These are phyloP conservation scores for Eleutherodactylus coqui DNA, from an alignment of 2,797 vertebrate genomes.

Conservation along the genomic window DNA sequence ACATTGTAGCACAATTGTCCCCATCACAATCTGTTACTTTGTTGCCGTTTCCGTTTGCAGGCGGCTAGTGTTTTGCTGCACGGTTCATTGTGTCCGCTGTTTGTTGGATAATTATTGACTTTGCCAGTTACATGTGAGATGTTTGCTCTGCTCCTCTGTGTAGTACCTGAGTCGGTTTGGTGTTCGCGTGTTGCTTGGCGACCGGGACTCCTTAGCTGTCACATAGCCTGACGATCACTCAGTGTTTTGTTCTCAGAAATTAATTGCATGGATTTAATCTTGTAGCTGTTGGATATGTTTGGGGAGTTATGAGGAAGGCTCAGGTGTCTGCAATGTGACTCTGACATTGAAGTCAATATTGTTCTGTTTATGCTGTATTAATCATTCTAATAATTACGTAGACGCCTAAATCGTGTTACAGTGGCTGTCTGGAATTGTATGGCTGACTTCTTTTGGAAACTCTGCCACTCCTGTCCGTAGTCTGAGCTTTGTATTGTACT, in stretches of 20 bases:
- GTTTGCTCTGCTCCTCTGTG: conserved; percentile 23
- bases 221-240: neutral
- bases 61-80: neutral
- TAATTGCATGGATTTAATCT: conserved; percentile 15
- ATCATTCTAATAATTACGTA: too few species aligned
- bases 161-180: conserved; percentile 1
- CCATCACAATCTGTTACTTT: neutral
- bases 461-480: too few species aligned
- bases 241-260: conserved; percentile 39
- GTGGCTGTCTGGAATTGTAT: too few species aligned
- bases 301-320: conserved; percentile 1
- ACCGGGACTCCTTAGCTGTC: neutral
- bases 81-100: neutral
- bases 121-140: conserved; percentile 16
- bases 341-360: neutral
- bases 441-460: too few species aligned
- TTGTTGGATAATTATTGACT: conserved; percentile 51
- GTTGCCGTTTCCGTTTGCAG: neutral
- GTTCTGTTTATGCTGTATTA: neutral
- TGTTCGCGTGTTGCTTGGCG: conserved; percentile 15
- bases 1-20: neutral
- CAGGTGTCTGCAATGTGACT: neutral
- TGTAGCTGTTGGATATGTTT: neutral
- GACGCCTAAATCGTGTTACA: neutral
- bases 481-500: too few species aligned